A percentile compares a stretch with the other conserved stretches of the same genome.
Evolutionary conservation across 2,888 invertebrate genomes (phyloP).

Genomic region (Acronicta psi): DNA sequence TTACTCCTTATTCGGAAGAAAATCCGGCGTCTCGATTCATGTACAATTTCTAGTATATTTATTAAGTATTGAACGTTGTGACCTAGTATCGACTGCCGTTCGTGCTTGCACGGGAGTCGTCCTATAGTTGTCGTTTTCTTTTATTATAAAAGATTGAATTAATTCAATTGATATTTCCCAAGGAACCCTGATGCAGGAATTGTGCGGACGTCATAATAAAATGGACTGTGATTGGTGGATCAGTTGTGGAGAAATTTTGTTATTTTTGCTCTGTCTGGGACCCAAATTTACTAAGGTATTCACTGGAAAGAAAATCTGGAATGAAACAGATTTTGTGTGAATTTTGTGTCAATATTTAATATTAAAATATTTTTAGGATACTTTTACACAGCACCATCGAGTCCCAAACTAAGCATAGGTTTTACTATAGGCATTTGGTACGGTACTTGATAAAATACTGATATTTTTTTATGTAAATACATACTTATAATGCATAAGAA

Average conservation of each 20-base stretch:
- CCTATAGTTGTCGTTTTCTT: slow-evolving; percentile 36
- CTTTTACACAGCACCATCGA: no score
- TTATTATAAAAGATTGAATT: slow-evolving; percentile 51
- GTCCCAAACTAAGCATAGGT: no score
- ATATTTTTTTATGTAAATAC: no score
- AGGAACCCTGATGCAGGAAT: slow-evolving; percentile 35
- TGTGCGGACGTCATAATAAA: slow-evolving; percentile 31
- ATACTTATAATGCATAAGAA: no score
- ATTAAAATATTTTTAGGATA: no score
- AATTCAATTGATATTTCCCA: slow-evolving; percentile 48
- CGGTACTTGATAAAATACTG: no score
- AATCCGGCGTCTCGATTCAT: slow-evolving; percentile 42
- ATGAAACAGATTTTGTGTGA: no score
- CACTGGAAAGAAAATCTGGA: no score
- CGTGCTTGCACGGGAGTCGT: slow-evolving; percentile 29
- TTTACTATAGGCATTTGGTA: no score
- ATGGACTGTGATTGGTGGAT: slow-evolving; percentile 41
- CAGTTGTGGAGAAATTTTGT: slow-evolving; percentile 42
- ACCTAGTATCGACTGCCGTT: slow-evolving; percentile 39
- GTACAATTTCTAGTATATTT: slow-evolving; percentile 46
- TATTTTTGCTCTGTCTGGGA: slow-evolving; percentile 35
- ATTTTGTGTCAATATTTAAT: no score
- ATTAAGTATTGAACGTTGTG: slow-evolving; percentile 51
- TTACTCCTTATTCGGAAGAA: slow-evolving; percentile 40
- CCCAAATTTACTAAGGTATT: slow-evolving; percentile 35